Evolutionary conservation across 2,113 vertebrate species (phyloP).

Genomic region (Fregetta grallaria): DNA sequence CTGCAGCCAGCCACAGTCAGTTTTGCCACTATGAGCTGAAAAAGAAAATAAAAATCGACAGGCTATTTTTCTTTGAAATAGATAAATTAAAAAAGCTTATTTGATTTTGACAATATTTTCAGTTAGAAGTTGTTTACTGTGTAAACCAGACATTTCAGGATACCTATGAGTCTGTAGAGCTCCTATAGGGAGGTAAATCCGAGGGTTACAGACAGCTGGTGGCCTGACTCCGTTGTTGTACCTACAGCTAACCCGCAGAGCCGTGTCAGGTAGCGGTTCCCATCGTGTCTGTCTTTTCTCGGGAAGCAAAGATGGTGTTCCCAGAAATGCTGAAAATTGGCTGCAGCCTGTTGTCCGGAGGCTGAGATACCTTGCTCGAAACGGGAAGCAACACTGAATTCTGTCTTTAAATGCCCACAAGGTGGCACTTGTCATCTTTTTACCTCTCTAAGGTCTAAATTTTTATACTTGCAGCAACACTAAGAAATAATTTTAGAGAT

Average conservation of each 20-base stretch:
- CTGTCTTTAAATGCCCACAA: conserved; percentile 67
- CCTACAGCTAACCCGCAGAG: not conserved
- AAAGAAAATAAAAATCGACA: not conserved
- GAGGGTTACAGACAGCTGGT: not conserved
- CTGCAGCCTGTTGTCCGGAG: not conserved
- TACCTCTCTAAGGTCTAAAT: not conserved
- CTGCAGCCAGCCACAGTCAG: not conserved
- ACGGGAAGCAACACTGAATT: not conserved
- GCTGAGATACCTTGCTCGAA: not conserved
- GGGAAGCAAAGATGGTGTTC: not conserved
- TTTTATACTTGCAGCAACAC: not conserved
- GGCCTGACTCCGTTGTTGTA: not conserved
- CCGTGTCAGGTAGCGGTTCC: not conserved
- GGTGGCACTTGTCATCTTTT: conserved; percentile 74
- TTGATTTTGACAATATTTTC: not conserved
- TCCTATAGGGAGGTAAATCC: not conserved
- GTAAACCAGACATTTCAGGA: not conserved
- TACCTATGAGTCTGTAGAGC: not conserved
- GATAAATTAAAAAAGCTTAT: not conserved
- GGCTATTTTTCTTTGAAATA: not conserved
- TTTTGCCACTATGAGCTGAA: not conserved
- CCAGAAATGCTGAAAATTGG: not conserved
- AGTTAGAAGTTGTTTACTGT: not conserved
- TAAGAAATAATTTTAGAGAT: not conserved
- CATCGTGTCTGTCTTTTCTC: not conserved